phyloP scores from a whole-genome alignment of 2,113 vertebrate genomes.

The Marmota flaviventris region DNA sequence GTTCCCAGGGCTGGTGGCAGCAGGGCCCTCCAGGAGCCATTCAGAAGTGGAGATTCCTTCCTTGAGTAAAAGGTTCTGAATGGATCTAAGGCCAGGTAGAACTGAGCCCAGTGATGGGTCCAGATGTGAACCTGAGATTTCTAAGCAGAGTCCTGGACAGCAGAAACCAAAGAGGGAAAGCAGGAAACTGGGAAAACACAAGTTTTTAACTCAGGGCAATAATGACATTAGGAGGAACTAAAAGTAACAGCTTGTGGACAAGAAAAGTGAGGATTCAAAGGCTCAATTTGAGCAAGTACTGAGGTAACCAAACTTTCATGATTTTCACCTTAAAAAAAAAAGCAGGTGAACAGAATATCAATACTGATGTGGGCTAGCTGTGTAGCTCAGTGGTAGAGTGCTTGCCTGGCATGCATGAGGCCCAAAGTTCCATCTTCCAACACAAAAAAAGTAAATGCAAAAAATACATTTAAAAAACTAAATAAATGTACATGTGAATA shows the following conservation, averaged over 20 bases:
- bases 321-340: neutral
- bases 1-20: neutral
- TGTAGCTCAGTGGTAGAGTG: neutral
- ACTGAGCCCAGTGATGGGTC: no score
- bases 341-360: neutral
- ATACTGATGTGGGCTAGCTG: neutral
- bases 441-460: neutral
- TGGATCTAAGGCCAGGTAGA: neutral
- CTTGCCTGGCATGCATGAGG: neutral
- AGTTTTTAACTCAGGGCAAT: neutral
- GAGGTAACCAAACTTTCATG: neutral
- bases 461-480: neutral
- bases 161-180: neutral
- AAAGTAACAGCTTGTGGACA: neutral
- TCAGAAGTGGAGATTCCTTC: neutral
- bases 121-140: neutral
- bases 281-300: neutral
- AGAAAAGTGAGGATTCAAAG: neutral
- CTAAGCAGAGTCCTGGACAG: neutral
- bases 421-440: neutral
- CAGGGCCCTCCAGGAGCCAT: neutral
- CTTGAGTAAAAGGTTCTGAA: neutral
- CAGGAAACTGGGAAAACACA: neutral
- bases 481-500: neutral
- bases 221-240: neutral